Percentiles rank a stretch among this genome's conserved stretches.
phyloP scores from a whole-genome alignment of 2,797 vertebrate genomes.

The Falco naumanni region DNA sequence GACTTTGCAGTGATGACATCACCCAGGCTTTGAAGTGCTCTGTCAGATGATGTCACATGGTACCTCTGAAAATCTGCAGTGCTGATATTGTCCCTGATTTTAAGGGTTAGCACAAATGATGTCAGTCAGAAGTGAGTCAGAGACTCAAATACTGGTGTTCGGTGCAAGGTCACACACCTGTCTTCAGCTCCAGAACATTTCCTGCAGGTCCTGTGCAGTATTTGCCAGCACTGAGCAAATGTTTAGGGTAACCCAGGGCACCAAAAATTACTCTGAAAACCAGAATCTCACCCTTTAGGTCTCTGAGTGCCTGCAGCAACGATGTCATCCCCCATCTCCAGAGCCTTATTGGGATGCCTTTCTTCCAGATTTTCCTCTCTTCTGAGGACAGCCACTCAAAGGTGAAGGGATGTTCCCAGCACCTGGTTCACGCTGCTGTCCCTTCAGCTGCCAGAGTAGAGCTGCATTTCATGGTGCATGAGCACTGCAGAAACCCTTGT shows the following conservation, averaged over 20 bases:
- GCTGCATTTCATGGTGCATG: not conserved
- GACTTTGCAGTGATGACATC: slow-evolving; percentile 25
- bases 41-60: slow-evolving; percentile 3
- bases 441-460: not conserved
- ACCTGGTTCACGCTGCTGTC: not conserved
- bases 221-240: not conserved
- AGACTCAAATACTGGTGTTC: not conserved
- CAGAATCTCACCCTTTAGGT: not conserved
- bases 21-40: slow-evolving; percentile 7
- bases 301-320: not conserved
- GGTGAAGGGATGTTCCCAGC: not conserved
- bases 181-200: not conserved
- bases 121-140: slow-evolving; percentile 15
- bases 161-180: not conserved
- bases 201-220: not conserved
- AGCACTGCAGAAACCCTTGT: not conserved
- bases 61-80: slow-evolving; percentile 38
- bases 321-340: not conserved
- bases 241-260: not conserved
- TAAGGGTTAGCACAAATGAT: not conserved
- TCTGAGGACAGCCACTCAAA: not conserved
- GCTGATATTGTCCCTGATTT: not conserved
- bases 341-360: not conserved
- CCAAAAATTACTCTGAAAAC: not conserved
- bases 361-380: not conserved